Evolutionary conservation across 2,888 invertebrate species (phyloP).

Genomic region (Drosophila subsilvestris): DNA sequence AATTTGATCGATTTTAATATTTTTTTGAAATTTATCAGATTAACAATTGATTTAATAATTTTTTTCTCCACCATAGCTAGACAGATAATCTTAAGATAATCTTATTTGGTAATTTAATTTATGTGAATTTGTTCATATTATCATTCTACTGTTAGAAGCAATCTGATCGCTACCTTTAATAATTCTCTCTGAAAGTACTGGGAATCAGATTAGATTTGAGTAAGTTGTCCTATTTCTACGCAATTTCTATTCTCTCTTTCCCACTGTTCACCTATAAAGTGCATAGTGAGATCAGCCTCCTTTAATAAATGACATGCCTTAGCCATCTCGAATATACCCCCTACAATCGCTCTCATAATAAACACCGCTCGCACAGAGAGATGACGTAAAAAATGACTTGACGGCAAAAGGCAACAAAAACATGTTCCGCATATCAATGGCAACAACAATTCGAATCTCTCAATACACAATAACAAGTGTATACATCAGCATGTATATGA

Average conservation of each 20-base stretch:
- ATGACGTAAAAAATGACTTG: slow-evolving; percentile 66
- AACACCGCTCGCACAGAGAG: slow-evolving; percentile 39
- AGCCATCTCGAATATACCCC: slow-evolving; percentile 29
- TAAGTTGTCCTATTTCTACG: too few species aligned
- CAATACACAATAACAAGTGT: slow-evolving; percentile 48
- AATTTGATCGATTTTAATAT: too few species aligned
- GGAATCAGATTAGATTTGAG: too few species aligned
- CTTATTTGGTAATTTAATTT: too few species aligned
- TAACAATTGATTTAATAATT: too few species aligned
- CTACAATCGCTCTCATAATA: slow-evolving; percentile 53
- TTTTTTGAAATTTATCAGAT: too few species aligned
- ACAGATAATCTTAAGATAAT: too few species aligned
- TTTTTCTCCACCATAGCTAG: too few species aligned
- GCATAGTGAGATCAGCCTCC: not conserved
- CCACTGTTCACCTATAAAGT: not conserved
- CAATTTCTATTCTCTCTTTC: not conserved
- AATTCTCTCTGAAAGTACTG: too few species aligned
- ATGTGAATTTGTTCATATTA: too few species aligned
- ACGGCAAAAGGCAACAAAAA: slow-evolving; percentile 61
- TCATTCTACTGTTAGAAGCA: too few species aligned
- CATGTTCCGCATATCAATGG: slow-evolving; percentile 78
- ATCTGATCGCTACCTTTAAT: too few species aligned
- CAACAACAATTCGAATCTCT: slow-evolving; percentile 44
- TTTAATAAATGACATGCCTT: not conserved
- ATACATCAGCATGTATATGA: not conserved